phyloP scores from a whole-genome alignment of 2,113 vertebrate species.

The Alces alces region DNA sequence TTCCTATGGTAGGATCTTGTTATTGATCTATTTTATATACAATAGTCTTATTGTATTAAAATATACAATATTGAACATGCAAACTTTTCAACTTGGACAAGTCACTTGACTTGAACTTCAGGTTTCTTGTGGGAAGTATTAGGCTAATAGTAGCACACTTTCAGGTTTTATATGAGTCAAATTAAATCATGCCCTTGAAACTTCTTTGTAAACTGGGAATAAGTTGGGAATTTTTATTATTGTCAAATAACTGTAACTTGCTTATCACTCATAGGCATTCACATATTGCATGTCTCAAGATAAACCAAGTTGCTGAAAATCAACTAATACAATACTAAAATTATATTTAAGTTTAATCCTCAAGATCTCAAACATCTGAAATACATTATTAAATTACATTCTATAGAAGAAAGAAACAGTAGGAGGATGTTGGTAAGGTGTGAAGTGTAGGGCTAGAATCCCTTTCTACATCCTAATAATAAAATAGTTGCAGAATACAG shows the following conservation, averaged over 20 bases:
- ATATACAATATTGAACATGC: neutral
- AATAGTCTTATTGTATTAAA: neutral
- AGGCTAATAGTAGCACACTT: neutral
- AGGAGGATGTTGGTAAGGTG: neutral
- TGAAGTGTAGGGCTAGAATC: neutral
- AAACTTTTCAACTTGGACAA: neutral
- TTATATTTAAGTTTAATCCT: neutral
- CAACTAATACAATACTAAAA: neutral
- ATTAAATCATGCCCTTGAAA: neutral
- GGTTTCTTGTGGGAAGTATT: neutral
- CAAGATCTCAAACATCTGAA: neutral
- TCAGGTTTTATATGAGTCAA: neutral
- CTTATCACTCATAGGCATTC: neutral
- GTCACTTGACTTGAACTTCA: neutral
- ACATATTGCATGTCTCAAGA: neutral
- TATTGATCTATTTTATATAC: neutral
- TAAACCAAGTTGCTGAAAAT: constrained; percentile 1
- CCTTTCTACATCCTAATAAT: neutral
- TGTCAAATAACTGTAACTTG: neutral
- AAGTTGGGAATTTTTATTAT: neutral
- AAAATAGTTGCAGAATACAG: neutral
- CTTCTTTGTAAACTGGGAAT: neutral
- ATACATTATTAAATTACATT: neutral
- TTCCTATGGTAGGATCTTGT: neutral
- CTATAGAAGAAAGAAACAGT: neutral